A percentile compares a stretch with the other conserved stretches of the same genome.
Evolutionary conservation across 2,888 invertebrate species (phyloP).

Genomic region (Drosophila parthenogenetica): DNA sequence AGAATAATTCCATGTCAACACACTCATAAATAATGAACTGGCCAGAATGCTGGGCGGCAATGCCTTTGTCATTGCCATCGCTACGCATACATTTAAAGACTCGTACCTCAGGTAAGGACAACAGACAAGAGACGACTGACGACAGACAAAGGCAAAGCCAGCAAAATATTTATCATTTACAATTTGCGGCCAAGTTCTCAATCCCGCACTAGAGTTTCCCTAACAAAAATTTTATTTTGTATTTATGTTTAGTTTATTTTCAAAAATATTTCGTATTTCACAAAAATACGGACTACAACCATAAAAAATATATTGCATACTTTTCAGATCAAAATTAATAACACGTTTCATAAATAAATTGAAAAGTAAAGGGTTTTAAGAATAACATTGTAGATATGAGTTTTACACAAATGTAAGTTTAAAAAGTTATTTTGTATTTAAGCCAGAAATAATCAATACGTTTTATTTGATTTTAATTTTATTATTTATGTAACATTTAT

Average conservation of each 20-base stretch:
- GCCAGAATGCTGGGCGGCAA: conserved; percentile 52
- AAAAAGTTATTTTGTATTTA: no score
- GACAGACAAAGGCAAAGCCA: conserved; percentile 56
- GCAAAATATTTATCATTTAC: conserved; percentile 75
- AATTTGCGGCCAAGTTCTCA: conserved; percentile 3
- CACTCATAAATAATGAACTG: conserved; percentile 82
- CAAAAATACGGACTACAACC: no score
- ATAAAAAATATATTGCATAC: background rate
- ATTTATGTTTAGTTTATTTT: no score
- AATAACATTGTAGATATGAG: no score
- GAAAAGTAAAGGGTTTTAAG: no score
- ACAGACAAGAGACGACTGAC: conserved; percentile 38
- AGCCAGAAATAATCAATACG: no score
- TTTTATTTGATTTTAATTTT: no score
- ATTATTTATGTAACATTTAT: conserved; percentile 3
- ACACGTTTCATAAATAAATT: no score
- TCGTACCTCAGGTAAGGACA: conserved; percentile 34
- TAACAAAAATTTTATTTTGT: background rate
- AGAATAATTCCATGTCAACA: conserved; percentile 83
- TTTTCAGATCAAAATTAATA: no score
- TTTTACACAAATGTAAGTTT: no score
- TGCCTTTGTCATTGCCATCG: conserved; percentile 57
- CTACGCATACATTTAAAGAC: conserved; percentile 66
- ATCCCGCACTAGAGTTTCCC: conserved; percentile 6
- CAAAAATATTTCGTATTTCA: no score